phyloP scores from a whole-genome alignment of 2,797 vertebrate species.

The Botia almorhae region DNA sequence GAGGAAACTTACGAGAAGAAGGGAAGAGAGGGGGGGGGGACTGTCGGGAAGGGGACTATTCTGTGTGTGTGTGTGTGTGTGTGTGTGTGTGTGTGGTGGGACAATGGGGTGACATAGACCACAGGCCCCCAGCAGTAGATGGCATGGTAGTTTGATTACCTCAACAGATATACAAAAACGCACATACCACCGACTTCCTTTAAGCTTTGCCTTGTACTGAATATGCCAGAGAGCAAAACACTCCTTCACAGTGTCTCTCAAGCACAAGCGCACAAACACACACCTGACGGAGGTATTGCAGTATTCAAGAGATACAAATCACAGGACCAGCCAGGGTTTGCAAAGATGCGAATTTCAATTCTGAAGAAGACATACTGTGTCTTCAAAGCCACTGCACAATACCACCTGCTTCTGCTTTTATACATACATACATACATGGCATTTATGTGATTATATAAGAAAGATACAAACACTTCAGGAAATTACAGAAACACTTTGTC shows the following conservation, averaged over 20 bases:
- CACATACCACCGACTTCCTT: conserved; percentile 41
- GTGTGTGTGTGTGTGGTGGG: not conserved
- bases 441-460: conserved; percentile 14
- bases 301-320: conserved; percentile 2
- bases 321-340: not conserved
- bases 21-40: conserved; percentile 44
- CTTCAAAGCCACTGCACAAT: not conserved
- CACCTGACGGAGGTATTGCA: not conserved
- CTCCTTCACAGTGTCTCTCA: not conserved
- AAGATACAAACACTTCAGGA: conserved; percentile 27
- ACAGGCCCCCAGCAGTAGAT: conserved; percentile 48
- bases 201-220: conserved; percentile 24
- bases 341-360: conserved; percentile 5
- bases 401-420: not conserved
- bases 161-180: conserved; percentile 45
- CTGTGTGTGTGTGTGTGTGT: conserved; percentile 7
- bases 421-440: not conserved
- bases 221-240: conserved; percentile 10
- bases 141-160: conserved; percentile 53
- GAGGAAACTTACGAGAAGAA: conserved; percentile 64
- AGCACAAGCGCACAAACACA: conserved; percentile 15
- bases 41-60: conserved; percentile 54
- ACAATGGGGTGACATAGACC: conserved; percentile 35
- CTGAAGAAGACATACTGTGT: not conserved
- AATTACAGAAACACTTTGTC: conserved; percentile 39